Evolutionary conservation across 2,888 invertebrate species (phyloP).

Genomic region (Carpatolechia fugitivella): DNA sequence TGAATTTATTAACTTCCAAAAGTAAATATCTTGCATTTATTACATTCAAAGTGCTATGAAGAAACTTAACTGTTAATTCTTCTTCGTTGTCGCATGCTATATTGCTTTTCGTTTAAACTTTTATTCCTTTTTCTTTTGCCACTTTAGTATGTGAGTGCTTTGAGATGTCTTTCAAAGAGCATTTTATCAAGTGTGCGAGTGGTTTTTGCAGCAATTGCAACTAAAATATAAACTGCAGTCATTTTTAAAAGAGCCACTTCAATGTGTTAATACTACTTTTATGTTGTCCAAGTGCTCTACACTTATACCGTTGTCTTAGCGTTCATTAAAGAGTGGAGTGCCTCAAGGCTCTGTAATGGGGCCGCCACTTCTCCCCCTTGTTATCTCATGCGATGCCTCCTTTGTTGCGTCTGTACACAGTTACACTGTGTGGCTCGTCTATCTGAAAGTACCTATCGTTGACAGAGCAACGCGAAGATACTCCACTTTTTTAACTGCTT

Average conservation of each 20-base stretch:
- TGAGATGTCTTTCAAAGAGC: not conserved
- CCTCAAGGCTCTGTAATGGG: constrained; percentile 63
- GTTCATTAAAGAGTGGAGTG: constrained; percentile 44
- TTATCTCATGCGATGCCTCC: constrained; percentile 63
- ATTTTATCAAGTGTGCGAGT: not conserved
- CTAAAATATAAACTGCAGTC: constrained; percentile 21
- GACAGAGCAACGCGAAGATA: not conserved
- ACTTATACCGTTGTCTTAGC: constrained; percentile 34
- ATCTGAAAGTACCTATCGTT: constrained; percentile 1
- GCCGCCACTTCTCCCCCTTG: constrained; percentile 62
- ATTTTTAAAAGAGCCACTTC: constrained; percentile 7
- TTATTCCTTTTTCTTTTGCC: not conserved
- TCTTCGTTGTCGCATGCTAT: not conserved
- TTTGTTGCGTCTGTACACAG: constrained; percentile 47
- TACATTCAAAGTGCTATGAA: constrained; percentile 18
- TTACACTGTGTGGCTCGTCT: constrained; percentile 14
- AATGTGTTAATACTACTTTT: constrained; percentile 25
- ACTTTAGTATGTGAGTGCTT: not conserved
- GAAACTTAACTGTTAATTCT: constrained; percentile 7
- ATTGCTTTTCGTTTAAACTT: constrained; percentile 1
- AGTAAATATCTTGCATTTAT: constrained; percentile 26
- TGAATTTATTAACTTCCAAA: constrained; percentile 28
- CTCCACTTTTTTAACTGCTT: not conserved
- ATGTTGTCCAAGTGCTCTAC: constrained; percentile 27
- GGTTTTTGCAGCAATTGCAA: constrained; percentile 2